Evolutionary conservation across 2,888 invertebrate genomes (phyloP), one percentile per base, ranked within the genome.

Genomic region (Acanthoscelides obtectus): DNA sequence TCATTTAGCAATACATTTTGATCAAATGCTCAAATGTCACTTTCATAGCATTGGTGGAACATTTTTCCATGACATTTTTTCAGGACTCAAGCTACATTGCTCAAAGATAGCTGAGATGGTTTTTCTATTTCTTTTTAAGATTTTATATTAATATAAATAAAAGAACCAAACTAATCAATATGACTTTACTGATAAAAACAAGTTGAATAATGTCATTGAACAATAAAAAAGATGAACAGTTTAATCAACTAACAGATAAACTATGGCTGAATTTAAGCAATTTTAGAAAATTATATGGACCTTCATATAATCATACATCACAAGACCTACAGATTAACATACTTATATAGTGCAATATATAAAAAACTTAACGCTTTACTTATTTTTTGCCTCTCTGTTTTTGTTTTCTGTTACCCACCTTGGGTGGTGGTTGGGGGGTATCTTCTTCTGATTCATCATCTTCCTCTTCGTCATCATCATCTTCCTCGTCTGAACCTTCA

Each of bases 321-420:
- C 20, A 21, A 20, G 66, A 20, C 8, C 21, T 64, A 22, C 20
- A 63, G 64, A 22, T 64, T 20, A 64, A 20, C 21, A 64, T 69
- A 20, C 45, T 69, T 20, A 69, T 69, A 22, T n/a, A 69, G 22
- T 21, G 17, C 12, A 69, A 64, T 20, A 63, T 22, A 64, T 69
- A 69, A 64, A 69, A 63, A 69, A 69, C 5, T 2, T 21, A 21
- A 20, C 21, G 12, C 69, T 19, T 27, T 22, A 68, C 19, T 66
- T 64, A 69, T 64, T 64, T 64, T 64, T 64, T 69, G 66, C 66
- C 66, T 22, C 19, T 63, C 63, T 63, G 8, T 12, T 66, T 66
- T 71, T 73, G 75, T 68, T 72, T 75, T 70, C 71, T 73, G 64
- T 69, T 75, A 77, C 77, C 77, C 72, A 77, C 77, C 77, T 77